phyloP scores from a whole-genome alignment of 2,888 invertebrate genomes.

The Macaria notata region DNA sequence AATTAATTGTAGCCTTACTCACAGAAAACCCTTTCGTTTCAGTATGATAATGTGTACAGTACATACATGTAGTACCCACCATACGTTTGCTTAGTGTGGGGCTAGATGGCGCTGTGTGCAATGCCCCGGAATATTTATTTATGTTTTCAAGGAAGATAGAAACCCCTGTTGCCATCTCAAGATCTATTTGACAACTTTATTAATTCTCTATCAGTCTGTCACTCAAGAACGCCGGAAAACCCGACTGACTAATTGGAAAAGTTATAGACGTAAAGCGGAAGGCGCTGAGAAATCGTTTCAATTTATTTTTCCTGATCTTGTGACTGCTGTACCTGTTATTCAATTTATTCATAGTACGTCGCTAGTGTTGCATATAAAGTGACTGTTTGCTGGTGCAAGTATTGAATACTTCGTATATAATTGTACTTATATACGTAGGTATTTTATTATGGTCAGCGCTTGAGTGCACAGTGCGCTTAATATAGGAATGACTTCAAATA shows the following conservation, averaged over 20 bases:
- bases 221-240: conserved; percentile 30
- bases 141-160: too few relatives aligned
- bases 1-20: too few relatives aligned
- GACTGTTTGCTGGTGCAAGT: neutral
- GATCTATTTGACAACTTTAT: too few relatives aligned
- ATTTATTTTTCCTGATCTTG: conserved; percentile 32
- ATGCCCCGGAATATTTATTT: too few relatives aligned
- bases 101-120: too few relatives aligned
- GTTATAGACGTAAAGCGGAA: conserved; percentile 24
- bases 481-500: conserved; percentile 3
- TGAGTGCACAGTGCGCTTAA: neutral
- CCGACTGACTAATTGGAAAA: conserved; percentile 19
- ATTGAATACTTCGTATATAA: too few relatives aligned
- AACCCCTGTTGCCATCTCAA: too few relatives aligned
- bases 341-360: conserved; percentile 18
- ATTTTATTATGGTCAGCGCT: neutral
- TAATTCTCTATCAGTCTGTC: neutral
- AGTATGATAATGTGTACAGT: too few relatives aligned
- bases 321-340: conserved; percentile 22
- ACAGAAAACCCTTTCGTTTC: too few relatives aligned
- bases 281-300: conserved; percentile 21
- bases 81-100: too few relatives aligned
- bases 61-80: too few relatives aligned
- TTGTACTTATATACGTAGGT: too few relatives aligned
- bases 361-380: conserved; percentile 16